Conservation (phyloP, 2,888 invertebrate genomes). For the Sipunculus nudus region DNA sequence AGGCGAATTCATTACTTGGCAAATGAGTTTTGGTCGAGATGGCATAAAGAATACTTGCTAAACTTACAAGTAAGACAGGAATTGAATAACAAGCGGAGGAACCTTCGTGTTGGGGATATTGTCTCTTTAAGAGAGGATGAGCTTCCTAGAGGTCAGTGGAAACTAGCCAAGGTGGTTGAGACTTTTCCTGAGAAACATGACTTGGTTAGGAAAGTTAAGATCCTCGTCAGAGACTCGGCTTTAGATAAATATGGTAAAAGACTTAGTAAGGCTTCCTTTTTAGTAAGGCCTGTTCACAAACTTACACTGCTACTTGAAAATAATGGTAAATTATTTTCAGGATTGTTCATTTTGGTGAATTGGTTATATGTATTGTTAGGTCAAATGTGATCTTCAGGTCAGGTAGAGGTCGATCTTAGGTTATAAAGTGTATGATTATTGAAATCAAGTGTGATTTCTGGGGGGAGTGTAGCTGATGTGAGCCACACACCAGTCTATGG, state of each 20-base stretch:
- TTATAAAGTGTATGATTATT: too few relatives aligned
- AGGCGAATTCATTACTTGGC: constrained; percentile 16
- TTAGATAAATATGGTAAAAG: not conserved
- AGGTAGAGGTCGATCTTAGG: too few relatives aligned
- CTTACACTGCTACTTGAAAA: constrained; percentile 13
- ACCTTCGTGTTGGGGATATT: constrained; percentile 16
- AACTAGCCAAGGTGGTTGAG: constrained; percentile 12
- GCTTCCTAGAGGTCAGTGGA: constrained; percentile 5
- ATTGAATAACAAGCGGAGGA: constrained; percentile 3
- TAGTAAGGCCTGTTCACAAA: constrained; percentile 22
- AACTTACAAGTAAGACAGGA: constrained; percentile 14
- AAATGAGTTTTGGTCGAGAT: constrained; percentile 21
- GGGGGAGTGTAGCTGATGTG: too few relatives aligned
- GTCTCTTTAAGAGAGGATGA: constrained; percentile 8
- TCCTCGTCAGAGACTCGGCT: constrained; percentile 3
- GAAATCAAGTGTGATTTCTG: too few relatives aligned
- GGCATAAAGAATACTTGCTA: constrained; percentile 17
- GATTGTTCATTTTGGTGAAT: too few relatives aligned
- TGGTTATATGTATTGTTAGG: too few relatives aligned
- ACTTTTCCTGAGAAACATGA: constrained; percentile 11
- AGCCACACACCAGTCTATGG: too few relatives aligned
- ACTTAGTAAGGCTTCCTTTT: not conserved
- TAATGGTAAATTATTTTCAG: too few relatives aligned
- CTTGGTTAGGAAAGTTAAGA: constrained; percentile 18
- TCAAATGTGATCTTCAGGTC: too few relatives aligned